Evolutionary conservation across 2,888 invertebrate genomes (phyloP).

Genomic region (Idaea dimidiata): DNA sequence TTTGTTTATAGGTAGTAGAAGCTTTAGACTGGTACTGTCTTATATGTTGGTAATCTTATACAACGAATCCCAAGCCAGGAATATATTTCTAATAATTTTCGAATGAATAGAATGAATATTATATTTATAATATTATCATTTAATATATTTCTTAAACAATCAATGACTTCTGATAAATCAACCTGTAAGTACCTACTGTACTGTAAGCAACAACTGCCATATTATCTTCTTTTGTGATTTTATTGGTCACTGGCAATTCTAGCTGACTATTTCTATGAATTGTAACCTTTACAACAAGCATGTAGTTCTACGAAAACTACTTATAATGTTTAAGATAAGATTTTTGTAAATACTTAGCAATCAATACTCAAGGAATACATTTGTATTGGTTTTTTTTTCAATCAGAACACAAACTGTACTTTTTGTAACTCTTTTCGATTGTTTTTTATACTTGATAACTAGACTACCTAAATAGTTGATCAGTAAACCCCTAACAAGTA

Average conservation of each 20-base stretch:
- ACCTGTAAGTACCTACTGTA: background rate
- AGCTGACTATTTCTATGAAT: background rate
- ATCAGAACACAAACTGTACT: conserved; percentile 8
- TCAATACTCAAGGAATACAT: background rate
- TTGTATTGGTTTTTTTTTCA: conserved; percentile 4
- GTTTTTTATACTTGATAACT: conserved; percentile 4
- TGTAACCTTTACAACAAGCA: background rate
- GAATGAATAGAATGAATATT: background rate
- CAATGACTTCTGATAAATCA: background rate
- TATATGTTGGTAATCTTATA: conserved; percentile 27
- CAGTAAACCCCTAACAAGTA: background rate
- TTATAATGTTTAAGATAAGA: background rate
- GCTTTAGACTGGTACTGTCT: conserved; percentile 47
- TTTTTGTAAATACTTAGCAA: background rate
- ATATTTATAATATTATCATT: too few species aligned
- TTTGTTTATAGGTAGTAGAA: conserved; percentile 21
- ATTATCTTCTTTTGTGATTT: background rate
- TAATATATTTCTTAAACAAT: background rate
- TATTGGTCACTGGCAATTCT: background rate
- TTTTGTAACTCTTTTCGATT: conserved; percentile 10
- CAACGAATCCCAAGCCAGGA: conserved; percentile 54
- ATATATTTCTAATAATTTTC: background rate
- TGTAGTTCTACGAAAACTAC: background rate
- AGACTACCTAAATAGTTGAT: background rate
- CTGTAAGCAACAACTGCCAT: background rate